These are phyloP conservation scores for Smutsia gigantea DNA, from an alignment of 2,797 vertebrate species.

Conservation along the genomic window DNA sequence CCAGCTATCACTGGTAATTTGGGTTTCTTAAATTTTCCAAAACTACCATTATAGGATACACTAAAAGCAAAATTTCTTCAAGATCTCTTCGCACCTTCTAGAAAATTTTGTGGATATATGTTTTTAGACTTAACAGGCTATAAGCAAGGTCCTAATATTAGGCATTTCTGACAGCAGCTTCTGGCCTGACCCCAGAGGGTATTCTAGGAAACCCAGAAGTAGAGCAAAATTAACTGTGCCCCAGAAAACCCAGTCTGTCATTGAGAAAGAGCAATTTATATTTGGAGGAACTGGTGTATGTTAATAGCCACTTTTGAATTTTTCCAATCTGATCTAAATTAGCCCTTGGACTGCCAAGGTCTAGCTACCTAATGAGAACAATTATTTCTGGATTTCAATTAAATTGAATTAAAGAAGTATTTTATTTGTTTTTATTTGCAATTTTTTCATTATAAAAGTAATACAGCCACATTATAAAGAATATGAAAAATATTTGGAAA, in stretches of 20 bases:
- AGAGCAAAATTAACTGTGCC: conserved; percentile 68
- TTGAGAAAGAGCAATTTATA: conserved; percentile 62
- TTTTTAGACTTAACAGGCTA: conserved; percentile 4
- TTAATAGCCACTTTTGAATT: conserved; percentile 66
- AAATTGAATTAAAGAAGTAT: conserved; percentile 73
- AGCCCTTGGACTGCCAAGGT: conserved; percentile 64
- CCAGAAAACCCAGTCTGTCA: conserved; percentile 69
- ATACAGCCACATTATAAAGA: conserved; percentile 62
- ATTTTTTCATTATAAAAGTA: conserved; percentile 74
- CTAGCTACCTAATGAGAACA: conserved; percentile 79
- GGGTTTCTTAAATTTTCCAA: conserved; percentile 43
- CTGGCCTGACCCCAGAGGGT: conserved; percentile 64
- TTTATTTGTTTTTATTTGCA: conserved; percentile 73
- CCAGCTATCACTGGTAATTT: background rate
- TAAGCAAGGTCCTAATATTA: conserved; percentile 46
- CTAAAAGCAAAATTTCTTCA: conserved; percentile 23
- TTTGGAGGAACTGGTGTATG: conserved; percentile 29
- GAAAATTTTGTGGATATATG: background rate
- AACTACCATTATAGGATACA: background rate
- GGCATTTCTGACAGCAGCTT: conserved; percentile 62
- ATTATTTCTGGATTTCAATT: conserved; percentile 81
- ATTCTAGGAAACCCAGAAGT: conserved; percentile 72
- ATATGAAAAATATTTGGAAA: conserved; percentile 48
- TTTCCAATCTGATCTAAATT: conserved; percentile 72
- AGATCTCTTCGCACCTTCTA: conserved; percentile 38